Evolutionary conservation across 2,888 invertebrate genomes (phyloP).

Genomic region (Pterostichus niger): DNA sequence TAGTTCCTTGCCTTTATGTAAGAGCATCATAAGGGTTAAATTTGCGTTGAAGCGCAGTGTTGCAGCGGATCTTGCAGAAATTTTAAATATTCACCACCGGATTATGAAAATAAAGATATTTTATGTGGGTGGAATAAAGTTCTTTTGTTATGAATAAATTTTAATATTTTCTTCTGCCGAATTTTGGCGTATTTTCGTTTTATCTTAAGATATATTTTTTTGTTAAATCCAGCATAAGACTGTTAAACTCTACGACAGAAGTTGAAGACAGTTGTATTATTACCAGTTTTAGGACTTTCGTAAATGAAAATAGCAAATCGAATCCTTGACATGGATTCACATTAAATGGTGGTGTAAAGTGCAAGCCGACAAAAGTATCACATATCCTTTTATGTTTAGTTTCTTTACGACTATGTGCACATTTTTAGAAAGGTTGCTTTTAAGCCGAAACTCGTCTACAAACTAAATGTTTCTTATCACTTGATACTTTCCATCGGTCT

Average conservation of each 20-base stretch:
- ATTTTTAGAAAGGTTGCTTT: too few species aligned
- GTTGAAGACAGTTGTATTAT: background rate
- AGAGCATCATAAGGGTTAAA: background rate
- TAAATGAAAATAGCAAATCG: background rate
- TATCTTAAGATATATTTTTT: background rate
- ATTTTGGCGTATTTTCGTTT: constrained; percentile 1
- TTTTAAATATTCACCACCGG: constrained; percentile 19
- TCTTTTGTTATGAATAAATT: constrained; percentile 7
- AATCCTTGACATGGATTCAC: background rate
- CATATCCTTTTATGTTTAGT: background rate
- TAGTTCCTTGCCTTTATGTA: background rate
- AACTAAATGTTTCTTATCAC: too few species aligned
- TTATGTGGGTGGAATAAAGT: background rate
- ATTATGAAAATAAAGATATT: constrained; percentile 8
- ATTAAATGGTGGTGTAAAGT: background rate
- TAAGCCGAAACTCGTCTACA: too few species aligned
- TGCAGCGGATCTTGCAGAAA: constrained; percentile 19
- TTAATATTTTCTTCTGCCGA: constrained; percentile 2
- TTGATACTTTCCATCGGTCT: too few species aligned
- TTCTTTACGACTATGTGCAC: too few species aligned
- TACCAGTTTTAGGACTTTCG: too few species aligned
- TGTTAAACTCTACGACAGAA: background rate
- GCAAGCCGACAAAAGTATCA: background rate
- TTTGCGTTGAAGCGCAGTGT: background rate
- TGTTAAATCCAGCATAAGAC: background rate